phyloP scores from a whole-genome alignment of 2,797 vertebrate species.

The Carduelis carduelis region DNA sequence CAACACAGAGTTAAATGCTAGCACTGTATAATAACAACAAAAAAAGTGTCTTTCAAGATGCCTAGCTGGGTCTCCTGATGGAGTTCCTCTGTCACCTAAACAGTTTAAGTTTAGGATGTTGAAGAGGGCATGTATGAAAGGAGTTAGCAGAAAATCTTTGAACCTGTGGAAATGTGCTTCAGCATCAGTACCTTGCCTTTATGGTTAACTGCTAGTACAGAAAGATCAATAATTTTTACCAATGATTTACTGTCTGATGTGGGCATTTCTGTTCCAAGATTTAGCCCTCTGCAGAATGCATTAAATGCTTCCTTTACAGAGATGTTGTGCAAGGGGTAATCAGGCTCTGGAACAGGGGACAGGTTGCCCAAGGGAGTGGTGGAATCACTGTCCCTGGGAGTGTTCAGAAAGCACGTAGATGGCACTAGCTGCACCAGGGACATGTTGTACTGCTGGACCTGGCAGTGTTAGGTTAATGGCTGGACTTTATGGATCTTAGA shows the following conservation, averaged over 20 bases:
- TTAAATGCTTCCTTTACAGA: background rate
- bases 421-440: background rate
- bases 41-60: background rate
- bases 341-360: background rate
- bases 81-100: background rate
- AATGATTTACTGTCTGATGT: background rate
- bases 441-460: background rate
- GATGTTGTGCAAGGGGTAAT: background rate
- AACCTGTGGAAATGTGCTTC: background rate
- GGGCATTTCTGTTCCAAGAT: background rate
- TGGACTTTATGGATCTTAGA: background rate
- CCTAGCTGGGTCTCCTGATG: background rate
- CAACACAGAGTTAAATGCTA: constrained; percentile 16
- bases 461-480: background rate
- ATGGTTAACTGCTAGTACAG: background rate
- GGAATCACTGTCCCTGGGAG: background rate
- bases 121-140: background rate
- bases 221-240: background rate
- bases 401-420: background rate
- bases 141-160: background rate
- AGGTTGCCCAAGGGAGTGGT: background rate
- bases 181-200: background rate
- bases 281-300: background rate
- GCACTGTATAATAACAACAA: background rate
- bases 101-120: background rate